A percentile compares a stretch with the other conserved stretches of the same genome.
Evolutionary conservation across 2,888 invertebrate genomes (phyloP).

Genomic region (Trissolcus japonicus): DNA sequence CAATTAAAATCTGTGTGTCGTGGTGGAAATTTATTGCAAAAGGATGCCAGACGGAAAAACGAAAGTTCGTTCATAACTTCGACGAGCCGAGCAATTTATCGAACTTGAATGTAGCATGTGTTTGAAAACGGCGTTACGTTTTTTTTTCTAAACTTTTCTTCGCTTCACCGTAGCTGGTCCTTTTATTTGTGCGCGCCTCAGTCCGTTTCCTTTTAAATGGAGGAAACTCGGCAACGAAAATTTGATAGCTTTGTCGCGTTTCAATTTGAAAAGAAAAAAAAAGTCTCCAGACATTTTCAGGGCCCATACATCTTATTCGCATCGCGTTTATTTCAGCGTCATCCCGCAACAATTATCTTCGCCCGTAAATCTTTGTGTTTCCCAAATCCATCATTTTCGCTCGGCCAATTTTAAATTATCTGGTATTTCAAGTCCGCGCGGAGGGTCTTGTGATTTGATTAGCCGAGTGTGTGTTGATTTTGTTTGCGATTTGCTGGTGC

Average conservation of each 20-base stretch:
- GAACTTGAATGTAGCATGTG: conserved; percentile 52
- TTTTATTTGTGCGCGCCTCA: conserved; percentile 14
- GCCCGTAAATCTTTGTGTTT: too few species aligned
- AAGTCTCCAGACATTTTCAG: too few species aligned
- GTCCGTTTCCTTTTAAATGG: conserved; percentile 31
- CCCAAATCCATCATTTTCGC: too few species aligned
- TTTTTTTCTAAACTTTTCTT: conserved; percentile 45
- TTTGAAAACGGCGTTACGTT: conserved; percentile 48
- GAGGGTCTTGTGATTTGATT: too few species aligned
- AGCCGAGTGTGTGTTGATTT: too few species aligned
- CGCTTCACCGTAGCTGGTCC: conserved; percentile 10
- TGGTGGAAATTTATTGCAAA: conserved; percentile 17
- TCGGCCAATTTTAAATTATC: too few species aligned
- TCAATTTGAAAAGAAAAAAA: conserved; percentile 1
- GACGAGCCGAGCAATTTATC: conserved; percentile 42
- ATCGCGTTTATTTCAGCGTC: too few species aligned
- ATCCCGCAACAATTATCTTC: too few species aligned
- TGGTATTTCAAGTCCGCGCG: too few species aligned
- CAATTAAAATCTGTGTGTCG: conserved; percentile 30
- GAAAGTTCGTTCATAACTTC: conserved; percentile 49
- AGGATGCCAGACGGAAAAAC: conserved; percentile 22
- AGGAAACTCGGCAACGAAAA: conserved; percentile 42
- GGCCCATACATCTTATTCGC: too few species aligned
- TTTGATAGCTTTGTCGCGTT: conserved; percentile 48
- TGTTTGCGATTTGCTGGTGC: too few species aligned